Conservation (phyloP, 2,888 invertebrate genomes). For the Pyrochroa serraticornis region DNA sequence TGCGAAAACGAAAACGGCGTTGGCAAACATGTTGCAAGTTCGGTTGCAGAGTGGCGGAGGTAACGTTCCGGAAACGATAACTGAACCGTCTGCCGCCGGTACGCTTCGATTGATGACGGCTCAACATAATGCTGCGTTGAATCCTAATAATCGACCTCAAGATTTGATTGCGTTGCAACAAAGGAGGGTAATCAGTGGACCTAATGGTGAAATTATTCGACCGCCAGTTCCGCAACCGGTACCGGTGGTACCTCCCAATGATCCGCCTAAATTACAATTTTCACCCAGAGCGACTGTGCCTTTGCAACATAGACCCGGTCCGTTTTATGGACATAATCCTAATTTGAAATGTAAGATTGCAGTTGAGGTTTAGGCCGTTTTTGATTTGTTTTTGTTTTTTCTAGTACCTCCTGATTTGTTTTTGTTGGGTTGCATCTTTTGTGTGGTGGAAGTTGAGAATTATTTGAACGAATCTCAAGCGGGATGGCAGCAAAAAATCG, state of each 20-base stretch:
- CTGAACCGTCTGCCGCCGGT: constrained; percentile 68
- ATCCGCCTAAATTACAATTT: constrained; percentile 59
- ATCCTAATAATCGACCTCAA: constrained; percentile 58
- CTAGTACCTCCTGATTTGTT: constrained; percentile 87
- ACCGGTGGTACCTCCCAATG: constrained; percentile 53
- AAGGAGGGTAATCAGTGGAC: constrained; percentile 56
- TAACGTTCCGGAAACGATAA: constrained; percentile 46
- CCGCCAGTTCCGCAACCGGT: constrained; percentile 60
- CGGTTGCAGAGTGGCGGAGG: constrained; percentile 68
- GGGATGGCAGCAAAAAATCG: constrained; percentile 54
- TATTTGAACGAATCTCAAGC: constrained; percentile 51
- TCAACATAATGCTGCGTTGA: constrained; percentile 73
- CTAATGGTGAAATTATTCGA: constrained; percentile 55
- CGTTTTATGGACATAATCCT: constrained; percentile 93
- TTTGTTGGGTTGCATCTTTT: constrained; percentile 91
- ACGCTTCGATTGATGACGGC: constrained; percentile 80
- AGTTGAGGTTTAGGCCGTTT: constrained; percentile 10
- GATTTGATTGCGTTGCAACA: constrained; percentile 64
- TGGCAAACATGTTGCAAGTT: constrained; percentile 92
- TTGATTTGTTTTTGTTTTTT: constrained; percentile 5
- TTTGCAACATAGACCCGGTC: constrained; percentile 63
- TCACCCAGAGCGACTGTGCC: constrained; percentile 57
- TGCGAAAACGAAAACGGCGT: constrained; percentile 91
- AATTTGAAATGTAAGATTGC: constrained; percentile 69
- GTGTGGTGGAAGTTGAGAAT: constrained; percentile 58